These are phyloP conservation scores for Philereme transversata DNA, from an alignment of 2,888 invertebrate genomes.

Conservation along the genomic window DNA sequence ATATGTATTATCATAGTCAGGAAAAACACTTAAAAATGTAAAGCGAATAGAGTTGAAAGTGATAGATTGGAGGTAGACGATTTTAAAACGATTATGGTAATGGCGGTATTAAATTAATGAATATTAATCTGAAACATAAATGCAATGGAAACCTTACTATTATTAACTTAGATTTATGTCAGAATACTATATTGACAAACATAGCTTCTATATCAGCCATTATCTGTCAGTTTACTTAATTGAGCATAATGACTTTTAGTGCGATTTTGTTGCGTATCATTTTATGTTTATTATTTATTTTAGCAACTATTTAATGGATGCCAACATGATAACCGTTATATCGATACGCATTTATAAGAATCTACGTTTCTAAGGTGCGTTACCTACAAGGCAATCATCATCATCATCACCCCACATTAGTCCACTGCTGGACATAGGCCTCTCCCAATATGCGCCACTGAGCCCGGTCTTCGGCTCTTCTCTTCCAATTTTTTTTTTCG, in stretches of 20 bases:
- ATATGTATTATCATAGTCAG: no score
- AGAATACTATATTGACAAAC: slow-evolving; percentile 14
- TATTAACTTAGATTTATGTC: slow-evolving; percentile 8
- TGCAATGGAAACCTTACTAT: not conserved
- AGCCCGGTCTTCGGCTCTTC: no score
- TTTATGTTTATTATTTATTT: slow-evolving; percentile 15
- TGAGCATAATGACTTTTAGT: slow-evolving; percentile 18
- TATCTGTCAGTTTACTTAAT: slow-evolving; percentile 14
- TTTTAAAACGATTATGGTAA: slow-evolving; percentile 12
- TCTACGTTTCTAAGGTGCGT: no score
- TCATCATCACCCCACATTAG: no score
- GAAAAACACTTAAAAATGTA: no score
- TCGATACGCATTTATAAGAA: no score
- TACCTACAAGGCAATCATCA: no score
- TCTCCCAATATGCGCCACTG: no score
- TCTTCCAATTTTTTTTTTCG: no score
- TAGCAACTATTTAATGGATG: slow-evolving; percentile 2
- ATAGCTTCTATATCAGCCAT: slow-evolving; percentile 6
- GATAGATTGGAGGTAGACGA: not conserved
- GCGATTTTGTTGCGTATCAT: slow-evolving; percentile 34
- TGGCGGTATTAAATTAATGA: slow-evolving; percentile 5
- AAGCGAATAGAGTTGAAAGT: not conserved
- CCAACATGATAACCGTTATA: not conserved
- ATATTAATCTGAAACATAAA: slow-evolving; percentile 12
- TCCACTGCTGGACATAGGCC: no score